Evolutionary conservation across 2,113 vertebrate genomes (phyloP), one percentile per base, ranked within the genome.

Genomic region (Callopanchax toddi): DNA sequence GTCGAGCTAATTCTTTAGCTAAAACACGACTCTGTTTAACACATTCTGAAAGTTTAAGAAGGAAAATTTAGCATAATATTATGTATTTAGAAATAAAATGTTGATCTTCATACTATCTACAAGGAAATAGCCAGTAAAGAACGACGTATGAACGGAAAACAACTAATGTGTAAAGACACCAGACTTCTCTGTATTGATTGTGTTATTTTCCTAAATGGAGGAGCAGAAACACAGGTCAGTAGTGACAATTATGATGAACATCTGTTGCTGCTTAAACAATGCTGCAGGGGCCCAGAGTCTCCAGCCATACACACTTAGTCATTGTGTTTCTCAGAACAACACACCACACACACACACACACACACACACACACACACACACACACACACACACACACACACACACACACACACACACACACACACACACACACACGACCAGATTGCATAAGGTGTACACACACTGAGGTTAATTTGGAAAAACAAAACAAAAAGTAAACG

Each of bases 211-310:
- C 44, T 17, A 5, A 40, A 18, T 48, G 18, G 11, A 49, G 42
- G 16, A 8, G 0, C 50, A 52, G 21, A 60, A 32, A 32, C 29
- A 32, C 29, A 32, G 56, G 70, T 69, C 74, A 60, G 79, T 44
- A 61, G 45, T 76, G 55, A 65, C 36, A 62, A 52, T 60, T 51
- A 52, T 63, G 32, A 34, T 16, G 52, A 74, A 79, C 76, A 81
- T 81, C 72, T 81, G 68, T 67, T 78, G 54, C 50, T 71, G 55
- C 62, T 76, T 62, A 62, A 39, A 52, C 37, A 76, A 65, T 43
- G 18, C 60, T 51, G 61, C 59, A 53, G 67, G 45, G 40, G 39
- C 65, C 57, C 25, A 6, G 7, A 21, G 59, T 57, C 36, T 52
- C 34, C 44, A 64, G 67, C 54, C 2, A 32, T 64, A 54, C 37